These are phyloP conservation scores for Triplophysa bombifrons DNA, from an alignment of 2,797 vertebrate genomes.

Conservation along the genomic window DNA sequence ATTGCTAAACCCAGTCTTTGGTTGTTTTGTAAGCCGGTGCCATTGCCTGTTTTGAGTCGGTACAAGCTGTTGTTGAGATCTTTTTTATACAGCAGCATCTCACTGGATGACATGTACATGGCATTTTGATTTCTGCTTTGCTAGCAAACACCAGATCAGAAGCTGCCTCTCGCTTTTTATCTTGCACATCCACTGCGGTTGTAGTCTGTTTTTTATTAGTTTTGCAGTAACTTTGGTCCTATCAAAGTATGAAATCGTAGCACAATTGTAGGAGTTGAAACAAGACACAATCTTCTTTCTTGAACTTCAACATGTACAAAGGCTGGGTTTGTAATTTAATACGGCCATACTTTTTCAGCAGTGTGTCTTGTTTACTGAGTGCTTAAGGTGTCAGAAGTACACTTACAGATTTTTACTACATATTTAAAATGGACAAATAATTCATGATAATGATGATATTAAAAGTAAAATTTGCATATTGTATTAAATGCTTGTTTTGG, in stretches of 20 bases:
- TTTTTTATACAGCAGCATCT: conserved; percentile 28
- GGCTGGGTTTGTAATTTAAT: not conserved
- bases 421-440: too few species aligned
- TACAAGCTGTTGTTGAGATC: conserved; percentile 22
- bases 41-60: conserved; percentile 13
- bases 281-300: not conserved
- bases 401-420: too few species aligned
- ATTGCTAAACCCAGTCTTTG: not conserved
- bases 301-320: conserved; percentile 5
- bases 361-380: not conserved
- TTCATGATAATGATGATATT: too few species aligned
- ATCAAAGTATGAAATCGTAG: conserved; percentile 11
- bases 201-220: conserved; percentile 41
- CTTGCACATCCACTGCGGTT: conserved; percentile 46
- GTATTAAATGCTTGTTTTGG: not conserved
- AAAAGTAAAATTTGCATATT: not conserved
- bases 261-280: conserved; percentile 12
- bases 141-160: conserved; percentile 43
- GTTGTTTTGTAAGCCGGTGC: conserved; percentile 28
- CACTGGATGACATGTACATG: conserved; percentile 33
- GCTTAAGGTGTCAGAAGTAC: not conserved
- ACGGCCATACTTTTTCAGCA: not conserved
- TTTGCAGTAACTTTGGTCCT: conserved; percentile 30
- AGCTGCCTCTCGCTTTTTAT: conserved; percentile 23
- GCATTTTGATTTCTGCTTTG: conserved; percentile 25